phyloP scores from a whole-genome alignment of 2,888 invertebrate species.

The Nephrocerus scutellatus region DNA sequence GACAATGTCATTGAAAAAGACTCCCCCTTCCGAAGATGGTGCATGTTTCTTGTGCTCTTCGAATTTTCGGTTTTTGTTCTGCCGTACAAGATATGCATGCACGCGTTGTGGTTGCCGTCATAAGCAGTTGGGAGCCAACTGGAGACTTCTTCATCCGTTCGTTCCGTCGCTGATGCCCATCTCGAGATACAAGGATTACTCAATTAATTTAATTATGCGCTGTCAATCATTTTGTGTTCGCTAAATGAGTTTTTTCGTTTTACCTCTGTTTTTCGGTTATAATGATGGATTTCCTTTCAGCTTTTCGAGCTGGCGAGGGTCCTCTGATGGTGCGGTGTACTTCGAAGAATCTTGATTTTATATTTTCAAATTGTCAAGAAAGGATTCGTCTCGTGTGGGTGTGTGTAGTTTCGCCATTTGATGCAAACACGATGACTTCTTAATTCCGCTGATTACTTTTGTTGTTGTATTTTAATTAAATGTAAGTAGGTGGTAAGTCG shows the following conservation, averaged over 20 bases:
- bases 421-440: conserved; percentile 28
- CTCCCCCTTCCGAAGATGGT: too few relatives aligned
- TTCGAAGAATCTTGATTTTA: conserved; percentile 6
- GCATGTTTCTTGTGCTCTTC: too few relatives aligned
- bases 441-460: conserved; percentile 36
- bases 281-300: too few relatives aligned
- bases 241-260: conserved; percentile 10
- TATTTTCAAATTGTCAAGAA: conserved; percentile 7
- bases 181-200: conserved; percentile 48
- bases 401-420: not conserved
- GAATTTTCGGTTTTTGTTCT: too few relatives aligned
- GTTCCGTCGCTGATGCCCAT: conserved; percentile 26
- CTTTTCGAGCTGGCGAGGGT: too few relatives aligned
- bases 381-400: conserved; percentile 6
- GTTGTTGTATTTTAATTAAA: conserved; percentile 36
- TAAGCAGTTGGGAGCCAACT: too few relatives aligned
- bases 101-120: too few relatives aligned
- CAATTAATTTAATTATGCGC: conserved; percentile 50
- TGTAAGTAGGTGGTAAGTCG: too few relatives aligned
- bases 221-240: conserved; percentile 48
- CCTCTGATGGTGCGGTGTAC: too few relatives aligned
- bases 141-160: too few relatives aligned
- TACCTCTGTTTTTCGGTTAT: conserved; percentile 2
- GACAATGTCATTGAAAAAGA: too few relatives aligned
- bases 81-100: too few relatives aligned